Conservation (phyloP, 2,888 invertebrate genomes). For the Glyphotaelius pellucidus region DNA sequence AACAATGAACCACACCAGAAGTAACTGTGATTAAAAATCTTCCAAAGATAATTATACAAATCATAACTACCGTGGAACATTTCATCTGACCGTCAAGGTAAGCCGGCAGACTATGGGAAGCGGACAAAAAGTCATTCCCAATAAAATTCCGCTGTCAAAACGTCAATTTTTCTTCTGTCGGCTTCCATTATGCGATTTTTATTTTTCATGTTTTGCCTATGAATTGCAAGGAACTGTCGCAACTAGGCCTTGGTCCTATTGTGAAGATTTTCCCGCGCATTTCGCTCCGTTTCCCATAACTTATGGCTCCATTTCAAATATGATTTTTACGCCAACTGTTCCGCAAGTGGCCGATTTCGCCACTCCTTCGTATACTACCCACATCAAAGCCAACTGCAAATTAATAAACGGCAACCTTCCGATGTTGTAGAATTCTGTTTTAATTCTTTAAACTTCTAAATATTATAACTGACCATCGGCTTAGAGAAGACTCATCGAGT, state of each 20-base stretch:
- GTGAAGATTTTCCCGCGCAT: conserved; percentile 62
- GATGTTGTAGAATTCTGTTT: not conserved
- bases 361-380: conserved; percentile 36
- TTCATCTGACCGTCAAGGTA: conserved; percentile 6
- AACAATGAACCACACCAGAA: not conserved
- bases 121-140: not conserved
- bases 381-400: not conserved
- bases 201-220: conserved; percentile 45
- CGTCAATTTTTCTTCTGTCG: conserved; percentile 40
- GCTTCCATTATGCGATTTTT: conserved; percentile 17
- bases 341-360: conserved; percentile 61
- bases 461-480: not conserved
- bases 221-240: conserved; percentile 18
- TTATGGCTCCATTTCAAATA: conserved; percentile 63
- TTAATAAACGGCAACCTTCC: not conserved
- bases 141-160: conserved; percentile 23
- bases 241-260: conserved; percentile 62
- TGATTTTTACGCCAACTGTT: conserved; percentile 60
- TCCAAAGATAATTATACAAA: not conserved
- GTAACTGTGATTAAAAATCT: not conserved
- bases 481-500: not conserved
- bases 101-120: conserved; percentile 27
- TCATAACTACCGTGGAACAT: not conserved
- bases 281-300: conserved; percentile 64
- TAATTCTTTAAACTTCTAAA: not conserved